These are phyloP conservation scores for Acanthosepion pharaonis DNA, from an alignment of 2,888 invertebrate genomes.

Conservation along the genomic window DNA sequence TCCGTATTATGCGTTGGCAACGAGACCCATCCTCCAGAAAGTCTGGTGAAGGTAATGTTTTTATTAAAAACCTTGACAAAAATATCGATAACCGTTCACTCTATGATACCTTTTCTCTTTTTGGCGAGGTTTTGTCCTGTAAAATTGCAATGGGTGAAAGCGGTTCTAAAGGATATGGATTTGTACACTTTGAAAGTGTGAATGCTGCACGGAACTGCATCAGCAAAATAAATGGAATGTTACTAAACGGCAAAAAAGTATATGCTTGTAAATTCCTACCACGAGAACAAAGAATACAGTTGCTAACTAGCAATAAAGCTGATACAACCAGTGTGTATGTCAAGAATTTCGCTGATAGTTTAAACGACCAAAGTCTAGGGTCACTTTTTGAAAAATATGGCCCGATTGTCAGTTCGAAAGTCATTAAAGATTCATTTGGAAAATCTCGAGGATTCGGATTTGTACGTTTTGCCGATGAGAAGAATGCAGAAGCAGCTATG, in stretches of 20 bases:
- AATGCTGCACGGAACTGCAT: conserved; percentile 97
- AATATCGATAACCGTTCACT: conserved; percentile 98
- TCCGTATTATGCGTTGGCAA: conserved; percentile 99
- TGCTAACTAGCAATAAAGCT: conserved; percentile 82
- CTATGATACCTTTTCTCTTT: conserved; percentile 98
- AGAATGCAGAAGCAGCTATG: conserved; percentile 91
- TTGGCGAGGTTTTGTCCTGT: conserved; percentile 97
- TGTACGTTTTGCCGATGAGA: conserved; percentile 96
- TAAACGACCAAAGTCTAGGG: conserved; percentile 94
- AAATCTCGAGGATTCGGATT: conserved; percentile 92
- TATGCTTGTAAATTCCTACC: conserved; percentile 95
- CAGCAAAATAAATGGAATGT: conserved; percentile 97
- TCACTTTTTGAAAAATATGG: conserved; percentile 95
- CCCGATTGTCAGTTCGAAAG: conserved; percentile 97
- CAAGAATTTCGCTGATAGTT: conserved; percentile 97
- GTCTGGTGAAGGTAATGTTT: conserved; percentile 98
- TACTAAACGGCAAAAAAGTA: conserved; percentile 95
- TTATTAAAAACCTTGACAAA: conserved; percentile 97
- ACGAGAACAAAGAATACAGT: conserved; percentile 97
- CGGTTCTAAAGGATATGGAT: conserved; percentile 94
- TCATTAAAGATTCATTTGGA: conserved; percentile 77
- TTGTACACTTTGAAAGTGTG: conserved; percentile 98
- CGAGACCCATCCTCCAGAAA: conserved; percentile 96
- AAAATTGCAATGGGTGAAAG: conserved; percentile 94
- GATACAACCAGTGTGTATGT: conserved; percentile 97